Conservation (phyloP, 2,888 invertebrate genomes). For the Taenaris catops region DNA sequence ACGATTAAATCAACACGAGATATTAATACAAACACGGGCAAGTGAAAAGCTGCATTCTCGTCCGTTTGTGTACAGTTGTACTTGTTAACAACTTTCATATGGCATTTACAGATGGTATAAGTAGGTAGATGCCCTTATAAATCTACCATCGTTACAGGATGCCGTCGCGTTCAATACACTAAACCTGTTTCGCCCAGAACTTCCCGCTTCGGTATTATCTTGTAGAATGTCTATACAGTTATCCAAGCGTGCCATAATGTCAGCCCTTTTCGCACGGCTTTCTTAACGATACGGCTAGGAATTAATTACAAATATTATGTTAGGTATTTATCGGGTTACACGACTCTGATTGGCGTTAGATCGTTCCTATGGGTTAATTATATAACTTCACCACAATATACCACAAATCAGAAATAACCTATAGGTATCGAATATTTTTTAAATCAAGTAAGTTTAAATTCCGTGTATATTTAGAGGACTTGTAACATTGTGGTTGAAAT, state of each 20-base stretch:
- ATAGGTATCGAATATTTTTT: too few species aligned
- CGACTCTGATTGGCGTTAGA: constrained; percentile 1
- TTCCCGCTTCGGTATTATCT: constrained; percentile 63
- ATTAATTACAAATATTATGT: constrained; percentile 10
- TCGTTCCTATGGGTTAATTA: too few species aligned
- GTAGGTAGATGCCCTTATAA: constrained; percentile 55
- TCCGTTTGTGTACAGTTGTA: constrained; percentile 32
- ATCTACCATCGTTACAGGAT: constrained; percentile 52
- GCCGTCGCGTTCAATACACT: constrained; percentile 61
- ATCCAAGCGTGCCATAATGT: constrained; percentile 30
- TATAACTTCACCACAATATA: too few species aligned
- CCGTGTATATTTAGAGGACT: too few species aligned
- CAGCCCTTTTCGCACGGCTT: constrained; percentile 17
- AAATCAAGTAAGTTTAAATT: too few species aligned
- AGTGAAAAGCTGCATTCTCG: constrained; percentile 52
- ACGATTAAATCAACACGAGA: constrained; percentile 32
- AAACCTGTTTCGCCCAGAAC: constrained; percentile 60
- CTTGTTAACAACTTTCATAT: constrained; percentile 29
- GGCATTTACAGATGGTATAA: constrained; percentile 24
- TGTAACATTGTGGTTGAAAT: too few species aligned
- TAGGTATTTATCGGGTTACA: constrained; percentile 3
- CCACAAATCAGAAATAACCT: too few species aligned
- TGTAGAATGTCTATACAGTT: constrained; percentile 68
- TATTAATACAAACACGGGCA: constrained; percentile 48
- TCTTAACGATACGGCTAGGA: constrained; percentile 15